Conservation (phyloP, 2,797 vertebrate species). For the Calcarius lapponicus region DNA sequence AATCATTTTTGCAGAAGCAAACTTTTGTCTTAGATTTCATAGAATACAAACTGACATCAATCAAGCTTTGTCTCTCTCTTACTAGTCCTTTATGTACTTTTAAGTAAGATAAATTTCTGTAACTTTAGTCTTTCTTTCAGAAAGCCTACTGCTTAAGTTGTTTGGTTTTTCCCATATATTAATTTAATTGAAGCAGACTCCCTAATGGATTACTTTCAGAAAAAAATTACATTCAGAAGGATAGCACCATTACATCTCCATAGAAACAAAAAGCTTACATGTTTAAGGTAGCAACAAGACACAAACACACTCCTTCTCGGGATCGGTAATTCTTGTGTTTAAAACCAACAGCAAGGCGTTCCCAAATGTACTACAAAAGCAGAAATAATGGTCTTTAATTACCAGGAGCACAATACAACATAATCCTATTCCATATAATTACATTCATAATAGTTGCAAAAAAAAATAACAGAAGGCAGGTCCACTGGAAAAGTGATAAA, state of each 20-base stretch:
- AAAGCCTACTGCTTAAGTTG: not conserved
- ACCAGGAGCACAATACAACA: not conserved
- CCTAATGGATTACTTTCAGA: not conserved
- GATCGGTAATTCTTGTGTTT: constrained; percentile 98
- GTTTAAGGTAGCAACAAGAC: constrained; percentile 90
- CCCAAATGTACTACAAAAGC: constrained; percentile 89
- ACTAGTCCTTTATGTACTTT: not conserved
- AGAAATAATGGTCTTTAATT: constrained; percentile 54
- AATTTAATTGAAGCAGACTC: not conserved
- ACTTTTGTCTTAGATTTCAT: not conserved
- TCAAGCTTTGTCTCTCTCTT: not conserved
- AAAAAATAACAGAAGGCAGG: not conserved
- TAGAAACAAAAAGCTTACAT: constrained; percentile 83
- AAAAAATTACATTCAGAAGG: not conserved
- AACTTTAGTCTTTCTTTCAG: not conserved
- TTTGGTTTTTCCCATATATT: not conserved
- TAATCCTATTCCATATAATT: not conserved
- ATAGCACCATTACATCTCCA: not conserved
- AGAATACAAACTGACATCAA: not conserved
- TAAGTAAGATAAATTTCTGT: not conserved
- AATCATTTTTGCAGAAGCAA: not conserved
- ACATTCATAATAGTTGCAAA: not conserved
- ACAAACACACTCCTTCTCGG: constrained; percentile 92
- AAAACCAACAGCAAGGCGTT: constrained; percentile 88
- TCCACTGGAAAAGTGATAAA: not conserved